Base-by-base conservation (phyloP, 2,797 vertebrate genomes). In the Masticophis lateralis region DNA sequence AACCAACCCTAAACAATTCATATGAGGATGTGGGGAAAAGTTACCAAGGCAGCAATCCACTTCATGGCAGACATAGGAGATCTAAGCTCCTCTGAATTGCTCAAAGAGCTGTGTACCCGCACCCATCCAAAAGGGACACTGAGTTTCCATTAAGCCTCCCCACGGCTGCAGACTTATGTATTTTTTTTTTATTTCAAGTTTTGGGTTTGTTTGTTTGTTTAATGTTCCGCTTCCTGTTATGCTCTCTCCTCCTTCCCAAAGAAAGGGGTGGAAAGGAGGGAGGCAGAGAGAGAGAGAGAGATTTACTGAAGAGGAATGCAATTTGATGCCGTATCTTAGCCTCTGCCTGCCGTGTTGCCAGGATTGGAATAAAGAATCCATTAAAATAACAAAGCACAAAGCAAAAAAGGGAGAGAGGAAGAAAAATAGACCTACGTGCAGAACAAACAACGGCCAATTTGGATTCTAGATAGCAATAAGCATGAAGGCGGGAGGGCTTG, bases 321-420 rank as follows among this genome's bases (percentile, higher is more conserved):
- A 94, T 94, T 92, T 92, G 89, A 92, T 92, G 91, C 91, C 88
- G 93, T 88, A 86, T 91, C 86, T 94, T 91, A 63, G 88, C 91
- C 66, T 92, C 83, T 53, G 88, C 93, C 83, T 14, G 88, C 89
- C 83, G 55, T 47, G 57, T 94, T 13, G 86, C 86, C 63, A n/a
- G 89, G 86, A 63, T 88, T 90, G 89, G 93, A 94, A 94, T 92
- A 94, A 94, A 94, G 86, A 92, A 92, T 92, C 89, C 63, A 94
- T 94, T 94, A 94, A 92, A 92, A 94, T 94, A 94, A 94, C 93
- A 94, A 92, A 94, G 89, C 86, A 27, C n/a, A 91, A 91, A 83
- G 90, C 55, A 47, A 83, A 91, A 87, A 25, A 22, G 56, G 12
- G 90, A 32, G 90, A 51, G 28, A 22, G 57, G 53, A 61, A 87